phyloP scores from a whole-genome alignment of 2,113 vertebrate species.

The Oenanthe oenanthe region DNA sequence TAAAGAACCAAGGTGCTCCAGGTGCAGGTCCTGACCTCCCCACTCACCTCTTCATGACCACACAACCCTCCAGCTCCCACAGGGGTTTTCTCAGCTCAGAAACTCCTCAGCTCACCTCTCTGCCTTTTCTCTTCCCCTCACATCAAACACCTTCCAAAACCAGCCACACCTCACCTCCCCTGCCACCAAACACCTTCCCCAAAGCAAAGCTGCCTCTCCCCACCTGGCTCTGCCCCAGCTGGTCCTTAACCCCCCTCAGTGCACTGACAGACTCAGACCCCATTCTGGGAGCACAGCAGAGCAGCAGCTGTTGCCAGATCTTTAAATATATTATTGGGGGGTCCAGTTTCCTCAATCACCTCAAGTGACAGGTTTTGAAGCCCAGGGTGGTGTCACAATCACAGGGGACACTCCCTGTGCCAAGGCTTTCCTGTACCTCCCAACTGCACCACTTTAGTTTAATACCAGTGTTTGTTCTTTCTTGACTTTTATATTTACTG shows the following conservation, averaged over 20 bases:
- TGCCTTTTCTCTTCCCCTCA: background rate
- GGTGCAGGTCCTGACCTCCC: background rate
- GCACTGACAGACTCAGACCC: background rate
- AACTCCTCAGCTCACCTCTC: background rate
- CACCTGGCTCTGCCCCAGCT: background rate
- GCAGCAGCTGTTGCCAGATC: background rate
- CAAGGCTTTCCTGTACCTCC: background rate
- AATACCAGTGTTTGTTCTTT: background rate
- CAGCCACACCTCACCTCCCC: background rate
- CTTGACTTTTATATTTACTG: background rate
- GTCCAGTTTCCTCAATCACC: fast-evolving
- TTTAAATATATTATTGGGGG: background rate
- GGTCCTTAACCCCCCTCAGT: background rate
- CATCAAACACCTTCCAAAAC: background rate
- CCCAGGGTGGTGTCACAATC: background rate
- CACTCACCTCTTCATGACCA: background rate
- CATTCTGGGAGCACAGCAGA: fast-evolving
- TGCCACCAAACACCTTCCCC: background rate
- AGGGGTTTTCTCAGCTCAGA: background rate
- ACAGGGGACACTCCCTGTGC: background rate
- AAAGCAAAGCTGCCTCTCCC: background rate
- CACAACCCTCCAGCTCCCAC: background rate
- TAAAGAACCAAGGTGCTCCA: background rate
- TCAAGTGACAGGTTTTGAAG: background rate
- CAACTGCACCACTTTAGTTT: fast-evolving